Evolutionary conservation across 2,888 invertebrate genomes (phyloP), one percentile per base, ranked within the genome.

Genomic region (Acronicta psi): DNA sequence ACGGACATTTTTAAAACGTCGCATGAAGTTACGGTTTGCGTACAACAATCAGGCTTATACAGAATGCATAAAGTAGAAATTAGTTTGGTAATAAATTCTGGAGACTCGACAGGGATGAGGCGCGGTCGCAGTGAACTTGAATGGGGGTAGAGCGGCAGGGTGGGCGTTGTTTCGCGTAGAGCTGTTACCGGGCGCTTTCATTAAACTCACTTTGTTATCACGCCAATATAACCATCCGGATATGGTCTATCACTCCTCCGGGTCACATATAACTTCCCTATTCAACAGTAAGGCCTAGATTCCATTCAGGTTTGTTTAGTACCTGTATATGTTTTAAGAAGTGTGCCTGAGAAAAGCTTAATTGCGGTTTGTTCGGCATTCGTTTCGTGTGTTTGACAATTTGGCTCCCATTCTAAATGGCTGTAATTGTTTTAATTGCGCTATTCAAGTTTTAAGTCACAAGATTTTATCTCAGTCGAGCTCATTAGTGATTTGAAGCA

Each of bases 101-200:
- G 80, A 77, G 80, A 82, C 82, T 82, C 75, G 66, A 70, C 80
- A 87, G 88, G 90, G 88, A 85, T 87, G 89, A 87, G 91, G 87
- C 75, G 85, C 84, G 87, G 87, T 84, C 86, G 83, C 77, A 71
- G 79, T 80, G 82, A 82, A 81, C 80, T 81, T 87, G 85, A 86
- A 87, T 86, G 86, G 82, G 85, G 85, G 84, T 83, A 77, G 81
- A 82, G 73, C 79, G 79, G 60, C 74, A 76, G 80, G 88, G 88
- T 88, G 90, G 90, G 90, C 90, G 89, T 87, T 87, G 86, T 87
- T 85, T 83, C 75, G 71, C 81, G 72, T 80, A 74, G 81, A 83
- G 81, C 82, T 84, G 86, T 86, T 87, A 83, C 85, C 76, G 85
- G 84, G 85, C 79, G 79, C 83, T 89, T 85, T 84, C 85, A 87